Percentiles rank a stretch among this genome's conserved stretches.
Evolutionary conservation across 2,797 vertebrate species (phyloP).

Genomic region (Crocidura indochinensis): DNA sequence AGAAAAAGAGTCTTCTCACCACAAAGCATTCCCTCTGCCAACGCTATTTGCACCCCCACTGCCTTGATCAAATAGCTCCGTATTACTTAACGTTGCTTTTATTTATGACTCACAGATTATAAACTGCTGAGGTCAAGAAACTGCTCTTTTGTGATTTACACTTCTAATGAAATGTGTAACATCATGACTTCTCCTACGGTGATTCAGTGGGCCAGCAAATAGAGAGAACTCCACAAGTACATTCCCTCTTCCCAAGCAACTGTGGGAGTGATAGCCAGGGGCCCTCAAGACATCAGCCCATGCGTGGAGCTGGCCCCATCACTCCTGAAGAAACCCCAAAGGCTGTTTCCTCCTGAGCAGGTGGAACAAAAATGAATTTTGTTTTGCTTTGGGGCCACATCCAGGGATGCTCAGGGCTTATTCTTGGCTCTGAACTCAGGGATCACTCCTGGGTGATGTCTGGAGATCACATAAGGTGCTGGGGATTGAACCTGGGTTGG

Average conservation of each 20-base stretch:
- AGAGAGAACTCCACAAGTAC: conserved; percentile 67
- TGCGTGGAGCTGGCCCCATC: too few species aligned
- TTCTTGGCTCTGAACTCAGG: too few species aligned
- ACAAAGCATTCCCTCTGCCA: conserved; percentile 4
- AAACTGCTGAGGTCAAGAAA: conserved; percentile 80
- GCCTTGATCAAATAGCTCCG: conserved; percentile 27
- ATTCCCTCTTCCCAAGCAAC: not conserved
- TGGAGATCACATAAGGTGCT: too few species aligned
- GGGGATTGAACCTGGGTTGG: too few species aligned
- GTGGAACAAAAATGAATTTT: too few species aligned
- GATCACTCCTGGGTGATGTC: too few species aligned
- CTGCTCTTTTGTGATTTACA: conserved; percentile 74
- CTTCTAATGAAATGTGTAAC: conserved; percentile 66
- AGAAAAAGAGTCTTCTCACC: not conserved
- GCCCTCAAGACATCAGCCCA: rapidly evolving
- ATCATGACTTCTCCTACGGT: conserved; percentile 61
- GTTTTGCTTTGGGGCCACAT: too few species aligned
- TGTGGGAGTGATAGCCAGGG: rapidly evolving
- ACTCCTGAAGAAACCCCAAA: not conserved
- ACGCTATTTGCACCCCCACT: not conserved
- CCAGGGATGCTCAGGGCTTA: too few species aligned
- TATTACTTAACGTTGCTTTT: conserved; percentile 68
- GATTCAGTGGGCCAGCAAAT: conserved; percentile 68
- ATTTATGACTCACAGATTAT: conserved; percentile 80
- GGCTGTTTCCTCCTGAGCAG: too few species aligned